Percentiles rank a stretch among this genome's conserved stretches.
Evolutionary conservation across 64 coral and sea anemone genomes (phyloP).

Genomic region (Montipora foliosa): DNA sequence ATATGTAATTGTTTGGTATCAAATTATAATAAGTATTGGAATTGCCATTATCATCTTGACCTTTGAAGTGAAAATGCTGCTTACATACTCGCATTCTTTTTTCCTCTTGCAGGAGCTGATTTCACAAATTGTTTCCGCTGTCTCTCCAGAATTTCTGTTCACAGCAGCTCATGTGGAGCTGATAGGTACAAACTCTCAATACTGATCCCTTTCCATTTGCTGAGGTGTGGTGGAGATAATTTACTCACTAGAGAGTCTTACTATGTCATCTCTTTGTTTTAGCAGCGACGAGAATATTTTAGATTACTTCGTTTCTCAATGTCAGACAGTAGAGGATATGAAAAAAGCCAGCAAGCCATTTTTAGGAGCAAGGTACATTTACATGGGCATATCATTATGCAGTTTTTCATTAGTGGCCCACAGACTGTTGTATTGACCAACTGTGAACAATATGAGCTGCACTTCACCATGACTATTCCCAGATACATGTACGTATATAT

Average conservation of each 20-base stretch:
- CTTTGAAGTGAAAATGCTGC: too few relatives aligned
- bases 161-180: not conserved
- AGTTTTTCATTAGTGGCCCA: not conserved
- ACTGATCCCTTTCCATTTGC: not conserved
- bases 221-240: not conserved
- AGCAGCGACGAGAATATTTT: conserved; percentile 60
- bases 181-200: conserved; percentile 34
- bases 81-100: not conserved
- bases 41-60: too few relatives aligned
- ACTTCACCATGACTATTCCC: too few relatives aligned
- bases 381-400: not conserved
- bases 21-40: too few relatives aligned
- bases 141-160: conserved; percentile 32
- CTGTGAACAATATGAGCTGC: too few relatives aligned
- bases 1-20: too few relatives aligned
- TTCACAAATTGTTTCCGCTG: conserved; percentile 70
- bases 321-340: conserved; percentile 79
- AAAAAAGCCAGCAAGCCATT: conserved; percentile 63
- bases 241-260: not conserved
- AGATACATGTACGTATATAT: too few relatives aligned
- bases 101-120: conserved; percentile 39
- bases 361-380: conserved; percentile 65
- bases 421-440: too few relatives aligned
- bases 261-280: not conserved
- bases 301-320: conserved; percentile 69